Evolutionary conservation across 2,113 vertebrate genomes (phyloP).

Genomic region (Seriola aureovittata): DNA sequence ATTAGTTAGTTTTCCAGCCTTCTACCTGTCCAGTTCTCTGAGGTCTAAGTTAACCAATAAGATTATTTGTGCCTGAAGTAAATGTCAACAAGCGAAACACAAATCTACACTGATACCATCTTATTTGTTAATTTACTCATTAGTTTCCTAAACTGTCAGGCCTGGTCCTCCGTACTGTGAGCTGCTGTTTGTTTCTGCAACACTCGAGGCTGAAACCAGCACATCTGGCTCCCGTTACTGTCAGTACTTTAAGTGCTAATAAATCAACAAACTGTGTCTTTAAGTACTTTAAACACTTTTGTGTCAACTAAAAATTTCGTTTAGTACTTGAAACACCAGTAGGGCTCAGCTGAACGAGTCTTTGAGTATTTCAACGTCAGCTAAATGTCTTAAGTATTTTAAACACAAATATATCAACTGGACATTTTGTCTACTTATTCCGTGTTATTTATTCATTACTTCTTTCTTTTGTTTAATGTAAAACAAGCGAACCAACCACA

Average conservation of each 20-base stretch:
- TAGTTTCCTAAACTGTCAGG: not conserved
- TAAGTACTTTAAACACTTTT: conserved; percentile 53
- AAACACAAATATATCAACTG: conserved; percentile 31
- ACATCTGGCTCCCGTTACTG: conserved; percentile 41
- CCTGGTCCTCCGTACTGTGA: not conserved
- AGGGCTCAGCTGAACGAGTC: conserved; percentile 18
- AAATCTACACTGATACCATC: not conserved
- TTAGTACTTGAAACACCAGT: conserved; percentile 26
- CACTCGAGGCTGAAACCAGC: conserved; percentile 9
- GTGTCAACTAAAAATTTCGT: conserved; percentile 25
- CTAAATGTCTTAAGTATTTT: conserved; percentile 24
- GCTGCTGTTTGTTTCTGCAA: conserved; percentile 3
- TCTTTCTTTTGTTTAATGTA: not conserved
- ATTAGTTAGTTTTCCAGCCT: not conserved
- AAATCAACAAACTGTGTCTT: conserved; percentile 36
- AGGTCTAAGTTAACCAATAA: not conserved
- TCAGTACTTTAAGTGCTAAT: conserved; percentile 25
- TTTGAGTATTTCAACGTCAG: conserved; percentile 13
- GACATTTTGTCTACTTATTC: not conserved
- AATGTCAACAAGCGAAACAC: not conserved
- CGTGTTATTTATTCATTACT: not conserved
- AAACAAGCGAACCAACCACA: not conserved
- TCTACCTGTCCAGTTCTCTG: conserved; percentile 35
- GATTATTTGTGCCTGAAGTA: conserved; percentile 1
- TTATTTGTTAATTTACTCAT: not conserved